These are phyloP conservation scores for Caenorhabditis sp. DNA, from an alignment of 2,888 invertebrate genomes.

Conservation along the genomic window DNA sequence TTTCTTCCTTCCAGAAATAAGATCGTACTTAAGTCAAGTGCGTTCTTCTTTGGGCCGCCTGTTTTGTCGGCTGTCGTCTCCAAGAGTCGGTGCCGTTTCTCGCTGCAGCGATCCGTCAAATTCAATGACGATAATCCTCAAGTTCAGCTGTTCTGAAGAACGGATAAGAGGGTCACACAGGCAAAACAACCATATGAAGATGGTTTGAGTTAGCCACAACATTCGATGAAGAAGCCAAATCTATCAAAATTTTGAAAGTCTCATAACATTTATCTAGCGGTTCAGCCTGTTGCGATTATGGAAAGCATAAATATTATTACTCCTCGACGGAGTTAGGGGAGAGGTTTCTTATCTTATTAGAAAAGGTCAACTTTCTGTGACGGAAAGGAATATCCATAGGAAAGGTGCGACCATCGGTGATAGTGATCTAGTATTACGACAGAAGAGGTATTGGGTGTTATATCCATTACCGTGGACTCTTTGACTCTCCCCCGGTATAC, in stretches of 20 bases:
- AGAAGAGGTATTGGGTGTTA: conserved; percentile 5
- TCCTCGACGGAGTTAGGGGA: conserved; percentile 27
- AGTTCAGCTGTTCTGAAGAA: conserved; percentile 34
- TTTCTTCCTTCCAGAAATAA: neutral
- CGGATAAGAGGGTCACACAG: conserved; percentile 15
- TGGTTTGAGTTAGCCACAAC: too few species aligned
- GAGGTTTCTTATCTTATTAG: neutral
- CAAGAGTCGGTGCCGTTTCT: conserved; percentile 8
- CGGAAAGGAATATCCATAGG: conserved; percentile 12
- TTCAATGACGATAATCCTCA: conserved; percentile 46
- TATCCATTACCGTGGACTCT: conserved; percentile 9
- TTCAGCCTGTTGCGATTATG: too few species aligned
- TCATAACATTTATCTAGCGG: too few species aligned
- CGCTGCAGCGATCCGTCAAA: conserved; percentile 42
- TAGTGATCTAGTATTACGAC: neutral
- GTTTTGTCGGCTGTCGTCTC: conserved; percentile 17
- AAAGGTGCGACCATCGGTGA: conserved; percentile 42
- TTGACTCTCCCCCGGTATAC: neutral
- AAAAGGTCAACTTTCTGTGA: neutral
- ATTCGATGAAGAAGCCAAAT: too few species aligned
- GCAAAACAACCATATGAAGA: too few species aligned
- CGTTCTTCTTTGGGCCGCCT: neutral
- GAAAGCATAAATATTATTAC: conserved; percentile 43
- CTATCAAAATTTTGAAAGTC: too few species aligned
- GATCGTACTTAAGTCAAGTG: conserved; percentile 13